Percentiles rank a stretch among this genome's conserved stretches.
These are phyloP conservation scores for Anoura caudifer DNA, from an alignment of 2,113 vertebrate genomes.

Conservation along the genomic window DNA sequence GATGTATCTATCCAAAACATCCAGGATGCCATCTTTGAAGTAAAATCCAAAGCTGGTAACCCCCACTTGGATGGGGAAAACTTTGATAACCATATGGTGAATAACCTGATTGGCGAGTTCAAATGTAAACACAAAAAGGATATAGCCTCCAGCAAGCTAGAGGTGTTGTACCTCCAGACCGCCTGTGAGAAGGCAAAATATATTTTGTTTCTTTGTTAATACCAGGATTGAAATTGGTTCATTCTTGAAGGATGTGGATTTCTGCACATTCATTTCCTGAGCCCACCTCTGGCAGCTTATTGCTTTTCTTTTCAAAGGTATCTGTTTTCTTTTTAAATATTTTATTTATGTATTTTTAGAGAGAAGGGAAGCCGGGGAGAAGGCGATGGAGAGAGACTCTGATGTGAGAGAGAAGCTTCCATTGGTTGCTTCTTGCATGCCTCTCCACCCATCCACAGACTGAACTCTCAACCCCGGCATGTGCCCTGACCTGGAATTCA, in stretches of 20 bases:
- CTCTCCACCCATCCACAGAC: too few species aligned
- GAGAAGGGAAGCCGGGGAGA: too few species aligned
- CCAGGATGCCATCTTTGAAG: conserved; percentile 80
- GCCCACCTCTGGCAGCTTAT: conserved; percentile 89
- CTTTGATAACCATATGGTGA: conserved; percentile 78
- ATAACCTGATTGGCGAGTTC: conserved; percentile 79
- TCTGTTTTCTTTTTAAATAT: too few species aligned
- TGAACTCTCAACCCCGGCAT: accelerated
- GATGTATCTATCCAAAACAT: conserved; percentile 81
- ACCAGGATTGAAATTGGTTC: conserved; percentile 83
- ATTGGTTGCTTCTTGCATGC: too few species aligned
- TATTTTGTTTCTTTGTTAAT: conserved; percentile 78
- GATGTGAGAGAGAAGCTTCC: too few species aligned
- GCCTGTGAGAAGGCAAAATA: conserved; percentile 76
- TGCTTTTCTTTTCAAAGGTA: conserved; percentile 73
- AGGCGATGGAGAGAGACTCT: too few species aligned
- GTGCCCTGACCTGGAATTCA: too few species aligned
- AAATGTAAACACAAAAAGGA: conserved; percentile 77
- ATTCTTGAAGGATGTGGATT: conserved; percentile 86
- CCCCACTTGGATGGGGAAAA: not conserved
- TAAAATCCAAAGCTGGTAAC: conserved; percentile 73
- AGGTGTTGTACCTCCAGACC: conserved; percentile 65
- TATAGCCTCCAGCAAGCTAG: conserved; percentile 73
- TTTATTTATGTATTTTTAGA: too few species aligned
- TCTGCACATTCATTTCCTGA: conserved; percentile 89